phyloP scores from a whole-genome alignment of 2,888 invertebrate species.

The Drosophila pegasa region DNA sequence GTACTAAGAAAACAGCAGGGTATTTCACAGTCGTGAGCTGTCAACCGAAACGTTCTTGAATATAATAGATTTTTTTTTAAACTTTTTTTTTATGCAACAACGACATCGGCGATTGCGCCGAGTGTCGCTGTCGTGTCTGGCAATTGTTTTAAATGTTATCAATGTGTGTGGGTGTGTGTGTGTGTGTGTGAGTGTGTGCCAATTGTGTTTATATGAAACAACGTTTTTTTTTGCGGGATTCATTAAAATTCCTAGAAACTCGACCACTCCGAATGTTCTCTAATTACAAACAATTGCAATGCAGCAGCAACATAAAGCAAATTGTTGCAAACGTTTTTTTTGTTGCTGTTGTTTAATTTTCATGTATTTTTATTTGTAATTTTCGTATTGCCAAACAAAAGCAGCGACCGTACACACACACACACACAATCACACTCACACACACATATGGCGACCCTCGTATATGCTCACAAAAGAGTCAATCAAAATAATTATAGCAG shows the following conservation, averaged over 20 bases:
- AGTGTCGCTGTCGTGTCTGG: slow-evolving; percentile 50
- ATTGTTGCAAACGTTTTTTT: slow-evolving; percentile 43
- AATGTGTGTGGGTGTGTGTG: slow-evolving; percentile 16
- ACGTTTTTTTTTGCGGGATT: slow-evolving; percentile 47
- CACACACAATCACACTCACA: slow-evolving; percentile 11
- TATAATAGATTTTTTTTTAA: slow-evolving; percentile 12
- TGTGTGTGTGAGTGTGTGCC: slow-evolving; percentile 21
- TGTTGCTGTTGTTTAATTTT: slow-evolving; percentile 14
- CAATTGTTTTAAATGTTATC: slow-evolving; percentile 40
- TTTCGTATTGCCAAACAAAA: slow-evolving; percentile 46
- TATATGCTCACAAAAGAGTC: slow-evolving; percentile 40
- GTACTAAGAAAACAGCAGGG: not conserved
- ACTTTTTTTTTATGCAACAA: slow-evolving; percentile 33
- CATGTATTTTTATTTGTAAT: slow-evolving; percentile 31
- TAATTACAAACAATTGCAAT: slow-evolving; percentile 63
- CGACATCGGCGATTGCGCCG: slow-evolving; percentile 56
- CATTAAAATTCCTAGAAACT: slow-evolving; percentile 63
- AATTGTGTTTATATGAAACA: slow-evolving; percentile 59
- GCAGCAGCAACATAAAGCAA: slow-evolving; percentile 35
- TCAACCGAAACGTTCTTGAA: not conserved
- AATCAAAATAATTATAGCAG: slow-evolving; percentile 59
- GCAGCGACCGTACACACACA: slow-evolving; percentile 10
- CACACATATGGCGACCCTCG: not conserved
- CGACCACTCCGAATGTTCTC: slow-evolving; percentile 54
- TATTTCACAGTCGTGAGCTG: not conserved